Base-by-base conservation (phyloP, 2,888 invertebrate species). In the Drosophila diplacantha region DNA sequence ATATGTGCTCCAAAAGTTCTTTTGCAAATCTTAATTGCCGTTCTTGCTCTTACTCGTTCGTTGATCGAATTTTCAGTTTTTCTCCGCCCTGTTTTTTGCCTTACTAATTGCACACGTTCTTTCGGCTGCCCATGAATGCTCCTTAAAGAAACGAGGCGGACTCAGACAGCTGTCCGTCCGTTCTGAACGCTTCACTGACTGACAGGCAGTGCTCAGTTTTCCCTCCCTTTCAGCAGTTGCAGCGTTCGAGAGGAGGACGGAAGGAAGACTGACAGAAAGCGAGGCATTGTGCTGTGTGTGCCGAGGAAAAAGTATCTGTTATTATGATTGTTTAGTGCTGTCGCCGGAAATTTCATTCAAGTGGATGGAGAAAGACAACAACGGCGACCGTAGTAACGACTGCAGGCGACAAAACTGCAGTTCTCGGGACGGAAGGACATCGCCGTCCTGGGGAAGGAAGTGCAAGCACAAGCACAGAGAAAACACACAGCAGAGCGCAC, bases 301-400 rank as follows among this genome's bases (percentile, higher is more conserved):
- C 52, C 54, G 26, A 49, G 57, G 31, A 66, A 72, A 77, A 80
- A 76, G 67, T 73, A 82, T 84, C 72, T 82, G 67, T 69, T 82
- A 72, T 84, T 80, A 82, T 84, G 84, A 84, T 83, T 84, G 84
- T 80, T 80, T 84, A 82, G 83, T 68, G 77, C 82, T 80, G 84
- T 80, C 82, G 82, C 66, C 80, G 79, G 79, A 80, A 79, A 81
- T 83, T 75, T 81, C 80, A 75, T 81, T 79, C 83, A 72, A 82
- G 74, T 81, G 74, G 53, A 76, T 79, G 57, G 63, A 52, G 32
- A 55, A 56, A 32, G 49, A 61, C 43, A 46, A 22, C 71, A 57
- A 56, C 54, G 34, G 52, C 37, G 47, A 53, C 31, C 52, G 41
- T 39, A 34, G 53, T 46, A 57, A 71, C 53, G 62, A 68, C 64